These are phyloP conservation scores for Conops quadrifasciatus DNA, from an alignment of 2,888 invertebrate species.

Conservation along the genomic window DNA sequence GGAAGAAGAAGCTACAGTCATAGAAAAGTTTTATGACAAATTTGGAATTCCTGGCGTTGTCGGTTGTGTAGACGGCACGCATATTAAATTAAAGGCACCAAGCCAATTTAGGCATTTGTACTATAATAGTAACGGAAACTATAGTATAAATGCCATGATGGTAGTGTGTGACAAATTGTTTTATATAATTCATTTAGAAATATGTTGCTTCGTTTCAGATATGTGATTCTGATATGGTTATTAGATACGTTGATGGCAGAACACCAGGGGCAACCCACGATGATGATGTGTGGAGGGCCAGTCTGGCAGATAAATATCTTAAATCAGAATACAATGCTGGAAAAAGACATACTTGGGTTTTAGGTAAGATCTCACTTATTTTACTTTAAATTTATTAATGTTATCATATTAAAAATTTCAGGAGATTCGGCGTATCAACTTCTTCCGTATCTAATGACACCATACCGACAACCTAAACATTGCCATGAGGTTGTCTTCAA, in stretches of 20 bases:
- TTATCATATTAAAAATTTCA: not conserved
- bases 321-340: not conserved
- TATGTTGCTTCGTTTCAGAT: not conserved
- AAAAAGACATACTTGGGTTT: too few relatives aligned
- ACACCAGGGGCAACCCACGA: not conserved
- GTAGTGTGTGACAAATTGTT: not conserved
- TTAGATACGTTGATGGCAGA: too few relatives aligned
- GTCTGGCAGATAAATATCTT: not conserved
- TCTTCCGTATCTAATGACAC: not conserved
- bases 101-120: not conserved
- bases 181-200: not conserved
- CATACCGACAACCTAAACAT: not conserved
- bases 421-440: not conserved
- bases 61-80: slow-evolving; percentile 1
- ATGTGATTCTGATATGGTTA: not conserved
- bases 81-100: not conserved
- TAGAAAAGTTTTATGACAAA: not conserved
- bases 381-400: too few relatives aligned
- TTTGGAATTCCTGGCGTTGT: not conserved
- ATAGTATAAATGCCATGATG: not conserved
- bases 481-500: not conserved
- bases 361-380: not conserved
- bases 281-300: not conserved
- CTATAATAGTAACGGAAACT: not conserved
- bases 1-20: not conserved